These are phyloP conservation scores for Pristionchus mayeri DNA, from an alignment of 2,888 invertebrate genomes.

Conservation along the genomic window DNA sequence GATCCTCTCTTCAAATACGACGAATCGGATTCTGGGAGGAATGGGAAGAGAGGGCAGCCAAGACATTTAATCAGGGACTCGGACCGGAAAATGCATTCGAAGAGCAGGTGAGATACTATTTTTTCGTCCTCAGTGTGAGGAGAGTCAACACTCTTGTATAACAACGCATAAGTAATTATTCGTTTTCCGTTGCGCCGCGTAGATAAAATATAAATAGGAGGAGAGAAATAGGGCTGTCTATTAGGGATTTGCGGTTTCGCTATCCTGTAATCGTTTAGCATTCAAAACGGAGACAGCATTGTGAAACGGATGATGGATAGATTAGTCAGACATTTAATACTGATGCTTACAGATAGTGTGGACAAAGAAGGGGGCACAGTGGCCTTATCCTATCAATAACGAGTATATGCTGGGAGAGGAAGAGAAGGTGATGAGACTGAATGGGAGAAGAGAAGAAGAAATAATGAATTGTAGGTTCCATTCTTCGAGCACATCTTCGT, in stretches of 20 bases:
- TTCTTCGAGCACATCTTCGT: conserved; percentile 96
- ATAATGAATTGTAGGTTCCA: conserved; percentile 79
- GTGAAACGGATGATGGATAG: too few species aligned
- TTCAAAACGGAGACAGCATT: too few species aligned
- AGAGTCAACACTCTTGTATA: too few species aligned
- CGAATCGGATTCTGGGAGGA: conserved; percentile 60
- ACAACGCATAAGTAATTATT: too few species aligned
- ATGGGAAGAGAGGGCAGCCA: conserved; percentile 63
- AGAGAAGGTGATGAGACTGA: conserved; percentile 73
- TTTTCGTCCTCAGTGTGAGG: too few species aligned
- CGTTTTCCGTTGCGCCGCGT: too few species aligned
- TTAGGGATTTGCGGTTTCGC: too few species aligned
- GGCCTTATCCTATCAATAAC: conserved; percentile 97
- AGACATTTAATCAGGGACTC: conserved; percentile 63
- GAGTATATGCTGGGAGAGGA: conserved; percentile 82
- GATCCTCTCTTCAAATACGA: conserved; percentile 47
- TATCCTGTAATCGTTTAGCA: too few species aligned
- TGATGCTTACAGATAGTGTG: conserved; percentile 82
- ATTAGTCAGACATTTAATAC: too few species aligned
- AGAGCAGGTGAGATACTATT: conserved; percentile 85
- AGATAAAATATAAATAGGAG: too few species aligned
- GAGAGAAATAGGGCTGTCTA: too few species aligned
- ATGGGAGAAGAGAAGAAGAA: not conserved
- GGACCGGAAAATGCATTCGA: conserved; percentile 86
- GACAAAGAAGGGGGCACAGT: conserved; percentile 94